These are phyloP conservation scores for Porphyrio hochstetteri DNA, from an alignment of 2,113 vertebrate species.

Conservation along the genomic window DNA sequence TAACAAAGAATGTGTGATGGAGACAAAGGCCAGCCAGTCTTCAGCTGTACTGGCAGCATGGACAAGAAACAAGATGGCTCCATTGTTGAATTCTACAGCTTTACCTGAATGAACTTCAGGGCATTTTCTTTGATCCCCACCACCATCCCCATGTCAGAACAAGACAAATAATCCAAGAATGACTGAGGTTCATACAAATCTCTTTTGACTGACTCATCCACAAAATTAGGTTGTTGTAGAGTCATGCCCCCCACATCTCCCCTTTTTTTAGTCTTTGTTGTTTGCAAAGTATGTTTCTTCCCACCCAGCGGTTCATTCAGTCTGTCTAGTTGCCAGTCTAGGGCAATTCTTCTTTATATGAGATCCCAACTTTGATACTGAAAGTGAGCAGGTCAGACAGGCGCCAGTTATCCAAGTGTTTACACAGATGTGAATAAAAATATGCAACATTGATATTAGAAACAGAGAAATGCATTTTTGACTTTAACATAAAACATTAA, in stretches of 20 bases:
- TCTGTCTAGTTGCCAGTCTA: neutral
- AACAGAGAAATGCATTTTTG: conserved; percentile 4
- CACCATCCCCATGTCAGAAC: neutral
- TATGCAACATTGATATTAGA: neutral
- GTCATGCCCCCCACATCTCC: fast-evolving
- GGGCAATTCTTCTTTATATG: neutral
- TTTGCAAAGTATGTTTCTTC: neutral
- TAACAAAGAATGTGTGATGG: neutral
- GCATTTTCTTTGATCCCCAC: neutral
- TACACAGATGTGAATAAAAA: conserved; percentile 52
- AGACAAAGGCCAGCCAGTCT: neutral
- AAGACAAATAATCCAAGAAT: neutral
- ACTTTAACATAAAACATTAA: neutral
- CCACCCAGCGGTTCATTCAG: neutral
- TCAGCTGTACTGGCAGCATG: neutral
- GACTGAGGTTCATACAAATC: neutral
- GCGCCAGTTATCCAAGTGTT: neutral
- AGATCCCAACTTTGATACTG: neutral
- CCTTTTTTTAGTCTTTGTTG: neutral
- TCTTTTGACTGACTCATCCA: neutral
- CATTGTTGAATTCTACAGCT: neutral
- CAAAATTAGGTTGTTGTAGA: neutral
- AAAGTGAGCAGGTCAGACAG: neutral
- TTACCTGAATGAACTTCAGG: neutral
- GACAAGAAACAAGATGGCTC: neutral